Evolutionary conservation across 2,797 vertebrate species (phyloP), one percentile per base, ranked within the genome.

Genomic region (Acanthis flammea): DNA sequence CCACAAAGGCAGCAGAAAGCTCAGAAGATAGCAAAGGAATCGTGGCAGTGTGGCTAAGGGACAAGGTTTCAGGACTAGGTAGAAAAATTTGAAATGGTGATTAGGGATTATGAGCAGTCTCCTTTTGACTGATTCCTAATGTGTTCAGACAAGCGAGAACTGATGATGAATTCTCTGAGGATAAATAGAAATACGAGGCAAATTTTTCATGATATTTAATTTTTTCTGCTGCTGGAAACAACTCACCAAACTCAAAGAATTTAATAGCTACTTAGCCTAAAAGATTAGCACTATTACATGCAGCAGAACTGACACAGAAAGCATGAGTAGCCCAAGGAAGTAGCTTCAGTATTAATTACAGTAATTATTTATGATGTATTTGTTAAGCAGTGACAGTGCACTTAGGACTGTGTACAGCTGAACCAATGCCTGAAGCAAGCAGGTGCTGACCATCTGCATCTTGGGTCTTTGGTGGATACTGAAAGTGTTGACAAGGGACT

Each of bases 401-500:
- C 78, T 96, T 51, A 91, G 78, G 67, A 92, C 71, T 89, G 39
- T 19, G 54, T 28, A 35, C n/a, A 89, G 71, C 55, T 0, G 0
- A 92, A 81, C 12, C n/a, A 57, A 73, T 28, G 83, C 92, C 93
- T 9, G 6, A 76, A 95, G 94, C 70, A 73, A 92, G 84, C 92
- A 94, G 93, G 94, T 95, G 92, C 77, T 95, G 88, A 93, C 80
- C 90, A 97, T 92, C 92, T 95, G 95, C 86, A 84, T 61, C 74
- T 79, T 37, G 5, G 71, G 63, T 77, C 65, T 82, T 87, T 67
- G 65, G 71, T 80, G 61, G n/a, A 25, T 82, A 44, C 24, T 74
- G 37, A 5, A 93, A 87, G 35, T 41, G 57, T 77, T 89, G 75
- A 91, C 71, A 82, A 79, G 50, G 48, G 71, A 81, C n/a, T 58